These are phyloP conservation scores for Telmatochromis sp. DNA, from an alignment of 2,113 vertebrate genomes.

Conservation along the genomic window DNA sequence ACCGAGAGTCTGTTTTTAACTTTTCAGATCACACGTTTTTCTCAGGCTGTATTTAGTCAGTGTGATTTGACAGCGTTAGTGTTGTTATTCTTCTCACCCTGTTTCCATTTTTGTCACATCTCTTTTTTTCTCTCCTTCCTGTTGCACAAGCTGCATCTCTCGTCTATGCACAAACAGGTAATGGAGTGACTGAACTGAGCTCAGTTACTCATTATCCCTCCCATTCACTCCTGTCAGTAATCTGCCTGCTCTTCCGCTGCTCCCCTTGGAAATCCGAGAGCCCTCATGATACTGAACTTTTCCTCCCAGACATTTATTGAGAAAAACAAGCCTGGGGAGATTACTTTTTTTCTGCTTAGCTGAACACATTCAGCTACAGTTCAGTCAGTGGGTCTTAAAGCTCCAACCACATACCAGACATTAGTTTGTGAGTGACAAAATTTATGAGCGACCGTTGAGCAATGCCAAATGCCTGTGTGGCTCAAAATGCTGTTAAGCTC, in stretches of 20 bases:
- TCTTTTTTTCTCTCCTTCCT: not conserved
- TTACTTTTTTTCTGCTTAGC: not conserved
- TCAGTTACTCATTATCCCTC: conserved; percentile 10
- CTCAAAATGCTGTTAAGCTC: not conserved
- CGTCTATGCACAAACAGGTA: not conserved
- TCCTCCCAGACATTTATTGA: not conserved
- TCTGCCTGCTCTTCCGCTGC: not conserved
- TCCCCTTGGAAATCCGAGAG: conserved; percentile 6
- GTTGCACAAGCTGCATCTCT: not conserved
- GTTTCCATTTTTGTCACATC: not conserved
- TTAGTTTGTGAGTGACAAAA: not conserved
- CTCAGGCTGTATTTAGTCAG: not conserved
- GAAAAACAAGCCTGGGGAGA: not conserved
- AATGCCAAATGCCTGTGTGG: not conserved
- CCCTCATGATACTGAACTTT: not conserved
- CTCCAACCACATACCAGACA: conserved; percentile 15
- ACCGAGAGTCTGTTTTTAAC: not conserved
- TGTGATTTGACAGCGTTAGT: not conserved
- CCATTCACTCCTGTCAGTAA: not conserved
- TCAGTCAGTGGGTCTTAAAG: not conserved
- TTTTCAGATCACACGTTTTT: not conserved
- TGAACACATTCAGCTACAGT: not conserved
- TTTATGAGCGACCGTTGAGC: not conserved
- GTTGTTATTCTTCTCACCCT: not conserved
- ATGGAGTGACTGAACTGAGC: not conserved